Conservation (phyloP, 2,113 vertebrate species). For the Loxodonta africana region DNA sequence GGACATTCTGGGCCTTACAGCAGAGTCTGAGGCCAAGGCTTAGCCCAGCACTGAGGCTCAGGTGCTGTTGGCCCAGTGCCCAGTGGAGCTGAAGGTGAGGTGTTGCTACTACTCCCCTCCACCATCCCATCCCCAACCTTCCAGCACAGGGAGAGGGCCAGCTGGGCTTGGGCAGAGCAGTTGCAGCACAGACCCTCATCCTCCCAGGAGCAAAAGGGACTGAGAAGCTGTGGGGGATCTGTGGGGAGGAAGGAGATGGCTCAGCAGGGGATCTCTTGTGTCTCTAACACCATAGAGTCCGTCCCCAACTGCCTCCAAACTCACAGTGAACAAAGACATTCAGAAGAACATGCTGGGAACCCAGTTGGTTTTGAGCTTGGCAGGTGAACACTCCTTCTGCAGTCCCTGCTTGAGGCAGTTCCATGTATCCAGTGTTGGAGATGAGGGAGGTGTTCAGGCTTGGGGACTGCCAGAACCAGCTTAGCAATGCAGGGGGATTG, state of each 20-base stretch:
- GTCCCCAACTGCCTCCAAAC: not conserved
- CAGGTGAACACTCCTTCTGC: not conserved
- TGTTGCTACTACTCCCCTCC: not conserved
- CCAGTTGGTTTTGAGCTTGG: not conserved
- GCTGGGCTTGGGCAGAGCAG: not conserved
- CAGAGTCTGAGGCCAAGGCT: not conserved
- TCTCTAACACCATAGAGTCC: not conserved
- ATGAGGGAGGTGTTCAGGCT: not conserved
- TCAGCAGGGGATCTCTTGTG: not conserved
- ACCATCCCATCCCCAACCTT: not conserved
- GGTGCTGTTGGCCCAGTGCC: not conserved
- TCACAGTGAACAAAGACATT: conserved; percentile 29
- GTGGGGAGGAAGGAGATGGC: not conserved
- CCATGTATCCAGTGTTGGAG: not conserved
- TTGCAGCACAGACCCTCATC: not conserved
- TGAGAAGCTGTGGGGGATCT: not conserved
- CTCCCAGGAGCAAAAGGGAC: not conserved
- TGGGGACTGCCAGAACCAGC: not conserved
- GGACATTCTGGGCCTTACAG: not conserved
- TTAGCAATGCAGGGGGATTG: conserved; percentile 28
- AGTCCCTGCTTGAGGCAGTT: not conserved
- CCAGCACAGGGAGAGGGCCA: not conserved
- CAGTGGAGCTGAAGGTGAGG: not conserved
- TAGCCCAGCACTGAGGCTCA: not conserved
- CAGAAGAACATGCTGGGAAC: not conserved